These are phyloP conservation scores for Barnardius zonarius DNA, from an alignment of 2,113 vertebrate genomes.

Conservation along the genomic window DNA sequence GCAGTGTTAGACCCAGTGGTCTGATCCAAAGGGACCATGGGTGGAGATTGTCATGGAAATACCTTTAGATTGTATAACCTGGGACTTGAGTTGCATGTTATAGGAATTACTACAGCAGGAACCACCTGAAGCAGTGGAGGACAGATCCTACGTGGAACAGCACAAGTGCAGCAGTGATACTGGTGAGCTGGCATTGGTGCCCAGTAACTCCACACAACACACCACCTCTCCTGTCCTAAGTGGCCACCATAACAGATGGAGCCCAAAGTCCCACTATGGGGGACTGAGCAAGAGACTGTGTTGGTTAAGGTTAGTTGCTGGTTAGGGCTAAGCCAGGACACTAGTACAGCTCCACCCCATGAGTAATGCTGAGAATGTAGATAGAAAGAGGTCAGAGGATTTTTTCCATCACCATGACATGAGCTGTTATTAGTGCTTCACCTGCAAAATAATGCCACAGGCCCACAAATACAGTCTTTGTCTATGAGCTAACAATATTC, in stretches of 20 bases:
- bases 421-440: background rate
- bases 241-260: background rate
- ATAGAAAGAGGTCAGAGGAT: background rate
- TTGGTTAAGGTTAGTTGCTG: background rate
- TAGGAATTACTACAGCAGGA: background rate
- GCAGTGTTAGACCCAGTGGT: background rate
- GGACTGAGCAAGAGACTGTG: background rate
- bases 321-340: background rate
- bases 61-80: background rate
- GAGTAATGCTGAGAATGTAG: background rate
- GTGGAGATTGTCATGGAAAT: background rate
- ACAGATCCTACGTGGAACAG: background rate
- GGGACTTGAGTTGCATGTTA: background rate
- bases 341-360: background rate
- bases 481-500: background rate
- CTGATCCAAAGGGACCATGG: background rate
- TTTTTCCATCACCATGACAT: background rate
- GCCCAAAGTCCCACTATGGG: background rate
- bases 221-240: background rate
- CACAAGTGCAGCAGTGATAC: background rate
- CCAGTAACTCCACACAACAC: background rate
- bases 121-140: background rate
- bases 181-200: background rate
- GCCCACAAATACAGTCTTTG: background rate
- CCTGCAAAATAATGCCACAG: background rate